Percentiles rank a stretch among this genome's conserved stretches.
phyloP scores from a whole-genome alignment of 2,113 vertebrate species.

The Neogale vison region DNA sequence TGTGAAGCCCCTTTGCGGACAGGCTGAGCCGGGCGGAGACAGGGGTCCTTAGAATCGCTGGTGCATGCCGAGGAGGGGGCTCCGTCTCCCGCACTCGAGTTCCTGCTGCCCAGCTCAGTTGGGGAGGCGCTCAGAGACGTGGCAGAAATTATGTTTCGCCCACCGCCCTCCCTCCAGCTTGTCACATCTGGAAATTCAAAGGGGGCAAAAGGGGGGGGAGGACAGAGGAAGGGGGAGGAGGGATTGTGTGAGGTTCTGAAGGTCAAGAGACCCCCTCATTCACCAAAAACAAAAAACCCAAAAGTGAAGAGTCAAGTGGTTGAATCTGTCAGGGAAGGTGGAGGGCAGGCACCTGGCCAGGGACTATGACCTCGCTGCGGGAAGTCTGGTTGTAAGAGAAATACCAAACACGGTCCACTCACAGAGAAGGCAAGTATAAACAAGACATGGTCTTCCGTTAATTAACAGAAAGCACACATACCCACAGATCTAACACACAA shows the following conservation, averaged over 20 bases:
- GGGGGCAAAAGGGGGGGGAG: constrained; percentile 43
- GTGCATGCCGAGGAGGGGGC: constrained; percentile 85
- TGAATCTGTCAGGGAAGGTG: not conserved
- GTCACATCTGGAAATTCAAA: constrained; percentile 92
- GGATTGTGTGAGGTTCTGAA: constrained; percentile 65
- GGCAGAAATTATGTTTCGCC: constrained; percentile 95
- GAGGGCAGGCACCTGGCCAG: not conserved
- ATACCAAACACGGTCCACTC: not conserved
- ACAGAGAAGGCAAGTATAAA: not conserved
- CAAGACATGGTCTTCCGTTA: fast-evolving
- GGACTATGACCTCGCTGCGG: not conserved
- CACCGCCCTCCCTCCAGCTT: constrained; percentile 99
- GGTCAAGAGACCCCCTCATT: constrained; percentile 50
- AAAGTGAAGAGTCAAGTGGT: not conserved
- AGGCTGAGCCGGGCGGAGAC: constrained; percentile 94
- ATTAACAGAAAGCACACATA: fast-evolving
- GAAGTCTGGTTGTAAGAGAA: not conserved
- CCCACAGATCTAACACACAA: not conserved
- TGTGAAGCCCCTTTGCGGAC: constrained; percentile 90
- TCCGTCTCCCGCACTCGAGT: constrained; percentile 87
- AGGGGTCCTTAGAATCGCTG: constrained; percentile 92
- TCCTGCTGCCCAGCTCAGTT: constrained; percentile 93
- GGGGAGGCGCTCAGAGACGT: constrained; percentile 91
- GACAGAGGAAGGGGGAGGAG: constrained; percentile 1
- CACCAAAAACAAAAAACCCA: not conserved